phyloP scores from a whole-genome alignment of 1,140 invertebrate species.

The honey bee (Apis mellifera) region Amel_HAv3.1 CM009931.2:11776501-11777000 shows the following conservation, averaged over 20 bases:
- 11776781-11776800: background rate
- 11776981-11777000: slow-evolving; percentile 76
- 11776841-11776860: slow-evolving; percentile 35
- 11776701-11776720: too few relatives aligned
- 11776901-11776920: background rate
- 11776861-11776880: slow-evolving; percentile 7
- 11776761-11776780: background rate
- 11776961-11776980: slow-evolving; percentile 71
- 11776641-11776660: too few relatives aligned
- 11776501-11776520: too few relatives aligned
- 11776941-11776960: slow-evolving; percentile 38
- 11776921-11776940: slow-evolving; percentile 34
- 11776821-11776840: too few relatives aligned
- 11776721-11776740: background rate
- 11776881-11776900: background rate
- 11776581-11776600: too few relatives aligned
- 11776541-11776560: too few relatives aligned
- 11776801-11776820: background rate
- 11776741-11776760: background rate
- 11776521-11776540: too few relatives aligned
- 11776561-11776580: too few relatives aligned
- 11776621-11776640: too few relatives aligned
- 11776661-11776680: too few relatives aligned
- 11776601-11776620: too few relatives aligned
- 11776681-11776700: too few relatives aligned